Conservation (phyloP, 2,888 invertebrate genomes). For the Erpobdella octoculata region DNA sequence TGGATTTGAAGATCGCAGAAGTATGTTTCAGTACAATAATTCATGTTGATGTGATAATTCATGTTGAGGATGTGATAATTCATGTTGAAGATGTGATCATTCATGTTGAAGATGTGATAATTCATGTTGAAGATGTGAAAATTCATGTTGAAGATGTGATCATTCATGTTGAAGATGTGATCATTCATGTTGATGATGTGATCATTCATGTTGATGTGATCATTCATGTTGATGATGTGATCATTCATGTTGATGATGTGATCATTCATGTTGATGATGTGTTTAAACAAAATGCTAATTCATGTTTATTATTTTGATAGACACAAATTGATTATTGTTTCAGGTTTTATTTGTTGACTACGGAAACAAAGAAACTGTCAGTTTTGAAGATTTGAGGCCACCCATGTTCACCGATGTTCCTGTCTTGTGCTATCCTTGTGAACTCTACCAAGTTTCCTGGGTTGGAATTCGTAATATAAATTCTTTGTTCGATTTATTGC, state of each 20-base stretch:
- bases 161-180: no score
- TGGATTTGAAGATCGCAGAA: neutral
- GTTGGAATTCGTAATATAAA: slow-evolving; percentile 12
- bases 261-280: no score
- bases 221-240: no score
- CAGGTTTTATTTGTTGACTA: slow-evolving; percentile 61
- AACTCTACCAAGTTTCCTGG: neutral
- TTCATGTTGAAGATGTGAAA: no score
- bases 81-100: no score
- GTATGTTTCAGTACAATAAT: neutral
- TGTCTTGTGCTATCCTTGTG: slow-evolving; percentile 13
- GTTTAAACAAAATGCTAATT: neutral
- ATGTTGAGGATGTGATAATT: no score
- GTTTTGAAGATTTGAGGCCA: slow-evolving; percentile 38
- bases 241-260: no score
- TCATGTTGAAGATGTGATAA: no score
- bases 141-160: no score
- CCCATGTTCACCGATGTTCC: slow-evolving; percentile 22
- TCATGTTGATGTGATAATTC: no score
- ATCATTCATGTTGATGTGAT: no score
- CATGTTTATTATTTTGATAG: neutral
- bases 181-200: no score
- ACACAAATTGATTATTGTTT: neutral
- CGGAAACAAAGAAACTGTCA: slow-evolving; percentile 56
- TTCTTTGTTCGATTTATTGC: neutral